Evolutionary conservation across 2,113 vertebrate species (phyloP), one percentile per base, ranked within the genome.

Genomic region (Platichthys flesus): DNA sequence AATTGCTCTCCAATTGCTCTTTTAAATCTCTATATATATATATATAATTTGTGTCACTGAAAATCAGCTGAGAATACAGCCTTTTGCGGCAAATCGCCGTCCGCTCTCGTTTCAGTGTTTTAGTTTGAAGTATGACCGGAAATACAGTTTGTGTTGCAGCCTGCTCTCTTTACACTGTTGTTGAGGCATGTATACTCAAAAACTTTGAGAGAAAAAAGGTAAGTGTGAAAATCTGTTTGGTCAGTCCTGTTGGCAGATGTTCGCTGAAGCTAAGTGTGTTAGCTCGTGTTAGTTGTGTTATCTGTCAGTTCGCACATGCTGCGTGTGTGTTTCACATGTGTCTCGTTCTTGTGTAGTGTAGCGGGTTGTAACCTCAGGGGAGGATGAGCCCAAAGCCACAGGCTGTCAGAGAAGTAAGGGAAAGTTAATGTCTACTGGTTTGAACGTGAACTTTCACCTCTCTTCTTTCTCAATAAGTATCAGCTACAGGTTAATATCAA

Each of bases 61-160:
- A 35, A 35, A 35, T 35, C 6, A 5, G 5, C 5, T 28, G 8
- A 7, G 8, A 35, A 35, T 35, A 7, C 31, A 35, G 7, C 31
- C 31, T 35, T 7, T 35, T 35, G 31, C 31, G 31, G 7, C 31
- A 35, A 7, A 35, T 35, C 6, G 10, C 5, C 0, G 2, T 14
- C 14, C 26, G 2, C 2, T 10, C 26, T 2, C 35, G 10, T 16
- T 2, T 71, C 59, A 2, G 20, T 42, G 0, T 63, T 80, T 85
- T 86, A 88, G 68, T 88, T 85, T 68, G 66, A 66, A 21, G 3
- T 14, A 9, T 13, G 14, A 45, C 42, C 24, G 82, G 84, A 82
- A 4, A 21, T 18, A 2, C 0, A n/a, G 9, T 3, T 49, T 31
- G 9, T 13, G 57, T 45, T 21, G 1, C 16, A 15, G 5, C 2